These are phyloP conservation scores for Unio pictorum DNA, from an alignment of 2,888 invertebrate genomes.

Conservation along the genomic window DNA sequence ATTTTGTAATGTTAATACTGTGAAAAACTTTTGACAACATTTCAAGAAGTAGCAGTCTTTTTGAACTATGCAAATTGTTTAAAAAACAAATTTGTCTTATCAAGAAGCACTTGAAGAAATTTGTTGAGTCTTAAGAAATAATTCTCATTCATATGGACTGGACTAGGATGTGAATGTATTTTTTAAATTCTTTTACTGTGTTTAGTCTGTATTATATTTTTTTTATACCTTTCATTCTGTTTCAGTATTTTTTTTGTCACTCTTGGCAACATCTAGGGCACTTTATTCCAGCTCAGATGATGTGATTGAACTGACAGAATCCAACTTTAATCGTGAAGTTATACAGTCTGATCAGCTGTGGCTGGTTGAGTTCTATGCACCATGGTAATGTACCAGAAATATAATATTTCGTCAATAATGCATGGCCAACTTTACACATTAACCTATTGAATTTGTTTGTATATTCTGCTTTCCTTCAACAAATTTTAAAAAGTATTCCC, in stretches of 20 bases:
- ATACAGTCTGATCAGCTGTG: constrained; percentile 88
- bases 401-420: background rate
- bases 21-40: too few relatives aligned
- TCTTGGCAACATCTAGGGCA: constrained; percentile 30
- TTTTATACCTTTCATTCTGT: background rate
- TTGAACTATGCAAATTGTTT: too few relatives aligned
- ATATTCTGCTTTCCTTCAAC: background rate
- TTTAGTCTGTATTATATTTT: too few relatives aligned
- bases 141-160: too few relatives aligned
- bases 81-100: too few relatives aligned
- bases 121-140: too few relatives aligned
- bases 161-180: too few relatives aligned
- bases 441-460: background rate
- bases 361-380: constrained; percentile 97
- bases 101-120: too few relatives aligned
- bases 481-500: background rate
- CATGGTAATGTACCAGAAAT: constrained; percentile 81
- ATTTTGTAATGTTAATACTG: too few relatives aligned
- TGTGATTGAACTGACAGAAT: constrained; percentile 88
- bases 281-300: constrained; percentile 72
- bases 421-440: background rate
- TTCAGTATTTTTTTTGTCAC: constrained; percentile 7
- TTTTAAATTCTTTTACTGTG: too few relatives aligned
- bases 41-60: too few relatives aligned
- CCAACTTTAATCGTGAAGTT: constrained; percentile 90